Evolutionary conservation across 2,113 vertebrate genomes (phyloP).

Genomic region (Chloroceryle aenea): DNA sequence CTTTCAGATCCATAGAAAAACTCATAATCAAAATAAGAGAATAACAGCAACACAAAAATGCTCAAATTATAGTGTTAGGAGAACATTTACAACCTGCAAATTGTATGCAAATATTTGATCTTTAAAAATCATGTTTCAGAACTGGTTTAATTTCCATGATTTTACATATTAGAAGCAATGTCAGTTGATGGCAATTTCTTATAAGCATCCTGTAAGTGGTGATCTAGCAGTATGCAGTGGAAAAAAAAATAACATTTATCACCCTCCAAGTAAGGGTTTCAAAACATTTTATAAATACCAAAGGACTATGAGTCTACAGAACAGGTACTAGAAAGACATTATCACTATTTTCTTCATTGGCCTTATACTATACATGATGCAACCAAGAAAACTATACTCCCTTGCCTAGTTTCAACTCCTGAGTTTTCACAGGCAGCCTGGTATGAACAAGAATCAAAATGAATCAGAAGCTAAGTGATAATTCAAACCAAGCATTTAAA

Average conservation of each 20-base stretch:
- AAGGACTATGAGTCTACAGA: background rate
- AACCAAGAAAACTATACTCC: background rate
- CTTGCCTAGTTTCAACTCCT: background rate
- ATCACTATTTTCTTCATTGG: background rate
- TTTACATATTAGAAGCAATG: background rate
- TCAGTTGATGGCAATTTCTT: background rate
- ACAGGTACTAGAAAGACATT: background rate
- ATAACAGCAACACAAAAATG: rapidly evolving
- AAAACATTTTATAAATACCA: background rate
- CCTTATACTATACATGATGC: background rate
- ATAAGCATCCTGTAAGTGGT: background rate
- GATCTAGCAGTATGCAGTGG: background rate
- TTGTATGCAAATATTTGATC: background rate
- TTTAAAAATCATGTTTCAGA: background rate
- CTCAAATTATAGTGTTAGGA: background rate
- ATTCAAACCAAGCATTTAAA: background rate
- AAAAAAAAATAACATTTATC: background rate
- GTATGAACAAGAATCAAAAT: background rate
- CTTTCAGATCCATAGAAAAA: background rate
- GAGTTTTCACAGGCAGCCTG: conserved; percentile 37
- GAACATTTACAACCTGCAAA: background rate
- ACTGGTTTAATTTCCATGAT: background rate
- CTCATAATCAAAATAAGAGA: background rate
- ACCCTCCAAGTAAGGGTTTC: background rate
- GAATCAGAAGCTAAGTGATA: conserved; percentile 17